phyloP scores from a whole-genome alignment of 2,113 vertebrate species.

The Cercopithecus mona region DNA sequence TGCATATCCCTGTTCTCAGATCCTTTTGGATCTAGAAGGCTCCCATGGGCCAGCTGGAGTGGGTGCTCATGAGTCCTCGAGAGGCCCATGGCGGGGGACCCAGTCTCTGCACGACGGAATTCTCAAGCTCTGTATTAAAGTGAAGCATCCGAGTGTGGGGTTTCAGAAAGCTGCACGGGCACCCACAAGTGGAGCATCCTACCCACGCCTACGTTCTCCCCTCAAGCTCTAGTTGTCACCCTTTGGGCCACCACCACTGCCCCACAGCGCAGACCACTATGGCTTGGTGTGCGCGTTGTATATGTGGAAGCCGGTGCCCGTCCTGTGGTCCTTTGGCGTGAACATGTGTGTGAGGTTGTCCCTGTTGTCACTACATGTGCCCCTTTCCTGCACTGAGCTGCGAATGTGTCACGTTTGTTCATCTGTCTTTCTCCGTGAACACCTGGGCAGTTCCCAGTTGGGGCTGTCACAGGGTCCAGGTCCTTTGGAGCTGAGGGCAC shows the following conservation, averaged over 20 bases:
- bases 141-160: neutral
- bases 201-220: neutral
- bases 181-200: neutral
- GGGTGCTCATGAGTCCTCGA: no score
- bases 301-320: neutral
- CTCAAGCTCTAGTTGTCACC: no score
- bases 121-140: neutral
- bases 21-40: neutral
- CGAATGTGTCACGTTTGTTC: rapidly evolving
- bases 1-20: neutral
- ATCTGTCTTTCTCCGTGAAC: neutral
- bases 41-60: rapidly evolving
- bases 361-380: rapidly evolving
- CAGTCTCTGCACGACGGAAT: neutral
- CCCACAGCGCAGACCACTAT: no score
- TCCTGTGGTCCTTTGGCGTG: neutral
- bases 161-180: rapidly evolving
- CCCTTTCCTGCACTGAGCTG: neutral
- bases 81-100: neutral
- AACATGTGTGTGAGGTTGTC: neutral
- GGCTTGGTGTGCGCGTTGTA: neutral
- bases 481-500: neutral
- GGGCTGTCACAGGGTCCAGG: no score
- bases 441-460: neutral
- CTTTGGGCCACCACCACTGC: no score